Evolutionary conservation across 2,113 vertebrate genomes (phyloP), one percentile per base, ranked within the genome.

Genomic region (Oncorhynchus mykiss): DNA sequence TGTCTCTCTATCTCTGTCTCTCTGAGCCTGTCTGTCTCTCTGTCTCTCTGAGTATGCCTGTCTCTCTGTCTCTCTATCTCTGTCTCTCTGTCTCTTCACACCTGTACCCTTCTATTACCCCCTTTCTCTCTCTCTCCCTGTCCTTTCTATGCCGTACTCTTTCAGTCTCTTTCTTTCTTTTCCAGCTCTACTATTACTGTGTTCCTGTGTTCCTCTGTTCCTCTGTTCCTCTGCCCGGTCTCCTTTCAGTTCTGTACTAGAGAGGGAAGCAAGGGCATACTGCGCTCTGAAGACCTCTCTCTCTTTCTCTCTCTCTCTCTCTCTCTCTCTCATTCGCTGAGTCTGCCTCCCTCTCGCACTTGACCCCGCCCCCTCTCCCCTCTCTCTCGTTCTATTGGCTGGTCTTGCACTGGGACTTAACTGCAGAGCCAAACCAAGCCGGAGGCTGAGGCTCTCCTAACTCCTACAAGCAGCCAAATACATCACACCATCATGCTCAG

Each of bases 221-320:
- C 81, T 57, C 73, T 59, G 75, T 75, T 78, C 87, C 74, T 81
- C 76, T 54, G 51, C 14, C 14, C 14, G 51, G 51, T 54, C 51
- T 54, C 16, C 16, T 27, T 48, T 70, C 27, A 39, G 68, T 80
- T 85, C 73, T 82, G 71, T 54, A 18, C 12, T 54, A 18, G 13
- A 54, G 49, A 54, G 85, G 73, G 81, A 88, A 79, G 75, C 90
- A 91, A 92, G 90, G 89, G 78, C 87, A 86, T 85, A 82, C 78
- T 84, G 20, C n/a, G 68, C 39, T 31, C 67, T 34, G 70, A 64
- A 64, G 31, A 9, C 29, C 60, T 27, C 72, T 24, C 16, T 72
- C 54, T 34, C 79, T 73, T 25, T 25, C 64, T 57, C 76, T 27
- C 31, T 64, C 69, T 29, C 11, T 29, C 67, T 60, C 71, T 70